Evolutionary conservation across 2,113 vertebrate genomes (phyloP).

Genomic region (Loxodonta africana): DNA sequence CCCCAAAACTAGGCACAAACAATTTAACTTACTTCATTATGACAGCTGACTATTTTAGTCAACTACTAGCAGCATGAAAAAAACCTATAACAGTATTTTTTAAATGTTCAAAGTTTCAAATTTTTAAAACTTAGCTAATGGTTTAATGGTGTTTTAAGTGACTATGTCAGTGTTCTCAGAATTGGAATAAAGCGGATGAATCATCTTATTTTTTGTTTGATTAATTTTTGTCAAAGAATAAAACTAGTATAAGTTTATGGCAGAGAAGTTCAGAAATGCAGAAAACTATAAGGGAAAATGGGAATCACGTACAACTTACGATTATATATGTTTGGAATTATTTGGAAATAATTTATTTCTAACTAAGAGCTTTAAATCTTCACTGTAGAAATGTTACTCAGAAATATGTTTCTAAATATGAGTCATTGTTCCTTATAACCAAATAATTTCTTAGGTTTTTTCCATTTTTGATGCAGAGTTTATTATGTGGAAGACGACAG

Average conservation of each 20-base stretch:
- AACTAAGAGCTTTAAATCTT: slow-evolving; percentile 7
- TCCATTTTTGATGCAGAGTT: slow-evolving; percentile 22
- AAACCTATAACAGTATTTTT: not conserved
- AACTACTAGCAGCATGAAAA: not conserved
- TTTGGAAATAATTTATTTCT: slow-evolving; percentile 50
- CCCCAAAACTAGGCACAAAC: not conserved
- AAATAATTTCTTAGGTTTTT: slow-evolving; percentile 2
- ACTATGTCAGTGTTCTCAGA: not conserved
- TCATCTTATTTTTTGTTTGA: not conserved
- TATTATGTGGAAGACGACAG: not conserved
- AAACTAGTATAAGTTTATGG: not conserved
- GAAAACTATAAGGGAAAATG: slow-evolving; percentile 12
- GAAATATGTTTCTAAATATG: slow-evolving; percentile 42
- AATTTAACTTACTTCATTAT: not conserved
- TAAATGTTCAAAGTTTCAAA: slow-evolving; percentile 25
- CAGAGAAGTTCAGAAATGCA: slow-evolving; percentile 32
- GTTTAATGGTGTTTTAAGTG: not conserved
- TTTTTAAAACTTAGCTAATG: slow-evolving; percentile 48
- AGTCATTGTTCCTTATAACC: not conserved
- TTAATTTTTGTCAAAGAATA: slow-evolving; percentile 29
- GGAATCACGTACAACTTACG: not conserved
- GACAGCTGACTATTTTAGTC: slow-evolving; percentile 1
- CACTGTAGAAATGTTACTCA: not conserved
- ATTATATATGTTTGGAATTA: not conserved
- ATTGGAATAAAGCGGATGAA: not conserved